Conservation (phyloP, 2,888 invertebrate genomes). For the Carpatolechia fugitivella region DNA sequence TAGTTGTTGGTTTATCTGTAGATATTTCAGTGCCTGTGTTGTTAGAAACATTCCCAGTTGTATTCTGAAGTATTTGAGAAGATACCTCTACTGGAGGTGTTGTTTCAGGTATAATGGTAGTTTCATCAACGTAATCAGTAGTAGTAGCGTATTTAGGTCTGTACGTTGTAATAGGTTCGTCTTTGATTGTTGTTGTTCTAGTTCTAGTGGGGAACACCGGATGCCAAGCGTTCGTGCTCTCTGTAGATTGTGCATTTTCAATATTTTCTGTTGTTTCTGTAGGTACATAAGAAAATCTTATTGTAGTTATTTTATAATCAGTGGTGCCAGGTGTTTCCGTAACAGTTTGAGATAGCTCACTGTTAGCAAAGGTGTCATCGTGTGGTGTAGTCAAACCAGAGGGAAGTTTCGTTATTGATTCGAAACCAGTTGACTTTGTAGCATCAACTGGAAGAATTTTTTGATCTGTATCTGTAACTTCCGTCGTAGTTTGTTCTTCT, state of each 20-base stretch:
- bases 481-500: conserved; percentile 39
- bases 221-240: conserved; percentile 50
- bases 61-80: conserved; percentile 48
- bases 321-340: conserved; percentile 41
- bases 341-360: conserved; percentile 42
- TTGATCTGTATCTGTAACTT: conserved; percentile 34
- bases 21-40: conserved; percentile 31
- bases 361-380: conserved; percentile 51
- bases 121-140: conserved; percentile 46
- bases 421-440: conserved; percentile 63
- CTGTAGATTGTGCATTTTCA: conserved; percentile 31
- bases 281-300: conserved; percentile 65
- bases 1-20: conserved; percentile 26
- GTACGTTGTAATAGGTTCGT: conserved; percentile 63
- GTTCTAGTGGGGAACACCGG: conserved; percentile 53
- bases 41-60: conserved; percentile 31
- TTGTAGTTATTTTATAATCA: conserved; percentile 70
- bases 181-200: conserved; percentile 44
- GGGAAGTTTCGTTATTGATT: conserved; percentile 74
- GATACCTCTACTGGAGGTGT: conserved; percentile 54
- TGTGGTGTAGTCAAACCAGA: conserved; percentile 65
- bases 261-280: conserved; percentile 42
- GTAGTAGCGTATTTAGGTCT: conserved; percentile 59
- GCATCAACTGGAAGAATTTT: conserved; percentile 50
- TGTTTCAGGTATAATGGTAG: conserved; percentile 48